Evolutionary conservation across 30 jellyfish, hydroid and myxozoan species (phyloP).

Genomic region (Hydractinia symbiolongicarpus): DNA sequence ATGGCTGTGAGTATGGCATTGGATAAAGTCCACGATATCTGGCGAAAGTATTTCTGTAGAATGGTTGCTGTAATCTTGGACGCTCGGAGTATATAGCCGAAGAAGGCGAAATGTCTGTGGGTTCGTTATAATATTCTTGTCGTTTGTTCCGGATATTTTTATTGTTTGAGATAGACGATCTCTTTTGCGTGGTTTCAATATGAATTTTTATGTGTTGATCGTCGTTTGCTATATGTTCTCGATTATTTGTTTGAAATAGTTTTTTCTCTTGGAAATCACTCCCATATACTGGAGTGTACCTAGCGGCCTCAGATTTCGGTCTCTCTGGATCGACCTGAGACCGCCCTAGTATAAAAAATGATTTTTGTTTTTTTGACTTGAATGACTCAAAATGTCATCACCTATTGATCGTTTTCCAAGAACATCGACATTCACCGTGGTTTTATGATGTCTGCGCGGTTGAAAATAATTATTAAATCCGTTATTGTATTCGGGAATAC

Average conservation of each 20-base stretch:
- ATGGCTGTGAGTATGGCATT: neutral
- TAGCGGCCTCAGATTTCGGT: constrained; percentile 91
- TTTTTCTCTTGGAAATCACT: neutral
- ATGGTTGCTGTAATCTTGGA: neutral
- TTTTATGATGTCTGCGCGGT: constrained; percentile 67
- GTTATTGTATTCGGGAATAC: constrained; percentile 25
- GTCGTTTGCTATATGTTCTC: neutral
- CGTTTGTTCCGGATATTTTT: constrained; percentile 6
- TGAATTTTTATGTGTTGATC: constrained; percentile 23
- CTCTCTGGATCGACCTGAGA: constrained; percentile 83
- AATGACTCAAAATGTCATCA: neutral
- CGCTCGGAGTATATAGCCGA: neutral
- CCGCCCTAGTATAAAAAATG: constrained; percentile 99
- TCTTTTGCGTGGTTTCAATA: constrained; percentile 19
- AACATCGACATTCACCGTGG: constrained; percentile 94
- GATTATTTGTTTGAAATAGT: neutral
- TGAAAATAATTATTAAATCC: constrained; percentile 2
- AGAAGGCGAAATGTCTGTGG: neutral
- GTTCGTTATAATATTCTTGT: constrained; percentile 2
- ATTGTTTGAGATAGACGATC: neutral
- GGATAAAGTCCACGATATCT: neutral
- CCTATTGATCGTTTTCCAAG: constrained; percentile 83
- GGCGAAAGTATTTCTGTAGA: neutral
- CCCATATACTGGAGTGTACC: neutral
- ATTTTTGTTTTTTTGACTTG: neutral